These are phyloP conservation scores for Thunnus thynnus DNA, from an alignment of 2,113 vertebrate genomes.

Conservation along the genomic window DNA sequence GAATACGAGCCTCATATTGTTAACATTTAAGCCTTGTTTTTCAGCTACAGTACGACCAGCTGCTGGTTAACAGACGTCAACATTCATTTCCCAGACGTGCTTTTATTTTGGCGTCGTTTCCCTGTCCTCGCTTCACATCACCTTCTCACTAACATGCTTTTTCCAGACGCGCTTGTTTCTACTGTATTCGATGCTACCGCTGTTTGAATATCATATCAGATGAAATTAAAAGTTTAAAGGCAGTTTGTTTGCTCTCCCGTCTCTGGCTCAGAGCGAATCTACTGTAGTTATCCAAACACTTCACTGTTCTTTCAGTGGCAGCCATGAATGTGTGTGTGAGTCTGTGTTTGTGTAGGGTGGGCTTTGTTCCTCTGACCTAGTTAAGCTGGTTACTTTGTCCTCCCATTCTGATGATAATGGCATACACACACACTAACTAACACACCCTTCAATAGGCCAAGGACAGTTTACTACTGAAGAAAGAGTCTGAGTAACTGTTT, in stretches of 20 bases:
- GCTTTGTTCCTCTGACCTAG: slow-evolving; percentile 78
- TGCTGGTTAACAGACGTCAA: too few relatives aligned
- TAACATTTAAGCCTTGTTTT: too few relatives aligned
- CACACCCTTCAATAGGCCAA: slow-evolving; percentile 36
- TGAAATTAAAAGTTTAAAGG: too few relatives aligned
- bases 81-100: too few relatives aligned
- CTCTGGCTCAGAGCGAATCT: not conserved
- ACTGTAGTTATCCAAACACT: slow-evolving; percentile 4
- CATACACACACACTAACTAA: slow-evolving; percentile 20
- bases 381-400: slow-evolving; percentile 71
- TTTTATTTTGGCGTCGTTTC: too few relatives aligned
- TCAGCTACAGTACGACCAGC: too few relatives aligned
- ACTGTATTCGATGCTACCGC: too few relatives aligned
- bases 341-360: slow-evolving; percentile 44
- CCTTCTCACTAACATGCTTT: too few relatives aligned
- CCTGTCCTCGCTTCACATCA: too few relatives aligned
- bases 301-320: not conserved
- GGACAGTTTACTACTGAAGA: slow-evolving; percentile 14
- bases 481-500: not conserved
- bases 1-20: too few relatives aligned
- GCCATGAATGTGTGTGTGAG: slow-evolving; percentile 7
- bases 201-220: too few relatives aligned
- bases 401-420: slow-evolving; percentile 60
- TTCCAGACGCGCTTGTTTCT: too few relatives aligned
- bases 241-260: not conserved